These are phyloP conservation scores for Muscicapa striata DNA, from an alignment of 2,797 vertebrate species.

Conservation along the genomic window DNA sequence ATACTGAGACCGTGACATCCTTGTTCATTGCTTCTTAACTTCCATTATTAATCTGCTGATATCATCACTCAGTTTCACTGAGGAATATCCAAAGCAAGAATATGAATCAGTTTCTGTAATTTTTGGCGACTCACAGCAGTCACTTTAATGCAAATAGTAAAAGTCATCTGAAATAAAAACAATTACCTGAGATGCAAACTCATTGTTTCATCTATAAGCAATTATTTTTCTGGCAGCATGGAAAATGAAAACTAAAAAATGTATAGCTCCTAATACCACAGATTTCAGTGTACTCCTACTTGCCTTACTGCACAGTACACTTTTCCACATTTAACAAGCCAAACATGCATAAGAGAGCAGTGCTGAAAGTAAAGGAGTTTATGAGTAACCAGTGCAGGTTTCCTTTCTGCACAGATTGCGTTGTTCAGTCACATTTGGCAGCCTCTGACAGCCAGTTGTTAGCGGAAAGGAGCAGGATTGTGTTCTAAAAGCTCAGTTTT, in stretches of 20 bases:
- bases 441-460: not conserved
- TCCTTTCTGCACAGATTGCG: not conserved
- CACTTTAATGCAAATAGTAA: conserved; percentile 38
- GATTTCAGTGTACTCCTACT: not conserved
- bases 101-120: not conserved
- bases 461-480: not conserved
- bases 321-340: not conserved
- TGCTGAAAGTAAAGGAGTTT: not conserved
- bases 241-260: conserved; percentile 53
- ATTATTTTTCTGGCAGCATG: not conserved
- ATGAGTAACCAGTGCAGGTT: not conserved
- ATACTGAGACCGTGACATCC: conserved; percentile 16
- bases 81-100: conserved; percentile 4
- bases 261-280: not conserved
- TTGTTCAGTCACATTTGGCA: not conserved
- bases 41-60: conserved; percentile 40
- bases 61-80: conserved; percentile 30
- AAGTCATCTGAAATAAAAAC: conserved; percentile 19
- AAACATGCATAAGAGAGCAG: not conserved
- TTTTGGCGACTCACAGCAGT: not conserved
- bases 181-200: conserved; percentile 21
- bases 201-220: not conserved
- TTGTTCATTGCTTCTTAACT: conserved; percentile 45
- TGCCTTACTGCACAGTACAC: not conserved
- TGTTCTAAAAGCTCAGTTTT: not conserved